These are phyloP conservation scores for Trypoxylus dichotomus DNA, from an alignment of 1,140 invertebrate genomes.

Conservation along the genomic window DNA sequence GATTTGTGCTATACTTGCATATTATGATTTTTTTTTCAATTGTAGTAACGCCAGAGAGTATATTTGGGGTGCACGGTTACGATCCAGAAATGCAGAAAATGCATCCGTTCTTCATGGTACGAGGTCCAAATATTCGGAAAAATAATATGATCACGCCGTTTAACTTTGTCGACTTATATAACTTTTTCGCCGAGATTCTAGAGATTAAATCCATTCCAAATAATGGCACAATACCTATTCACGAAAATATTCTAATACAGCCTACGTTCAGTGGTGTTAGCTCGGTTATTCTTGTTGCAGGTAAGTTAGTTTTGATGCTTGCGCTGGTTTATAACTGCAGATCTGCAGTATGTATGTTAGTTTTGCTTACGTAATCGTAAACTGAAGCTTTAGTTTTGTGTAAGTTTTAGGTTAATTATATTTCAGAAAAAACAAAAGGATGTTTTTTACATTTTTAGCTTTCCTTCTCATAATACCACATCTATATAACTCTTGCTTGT, in stretches of 20 bases:
- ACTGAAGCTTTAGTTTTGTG: too few species aligned
- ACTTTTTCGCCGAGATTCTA: constrained; percentile 67
- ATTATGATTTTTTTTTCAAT: constrained; percentile 36
- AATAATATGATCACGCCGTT: constrained; percentile 60
- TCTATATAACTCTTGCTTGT: too few species aligned
- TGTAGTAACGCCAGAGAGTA: constrained; percentile 55
- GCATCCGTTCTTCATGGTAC: constrained; percentile 71
- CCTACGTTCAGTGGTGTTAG: not conserved
- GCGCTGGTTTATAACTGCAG: too few species aligned
- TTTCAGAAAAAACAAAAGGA: too few species aligned
- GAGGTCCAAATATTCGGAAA: constrained; percentile 64
- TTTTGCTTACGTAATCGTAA: too few species aligned
- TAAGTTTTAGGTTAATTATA: too few species aligned
- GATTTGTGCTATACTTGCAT: not conserved
- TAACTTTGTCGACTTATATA: constrained; percentile 67
- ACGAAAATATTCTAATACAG: not conserved
- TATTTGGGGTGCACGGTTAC: constrained; percentile 71
- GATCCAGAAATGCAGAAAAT: constrained; percentile 61
- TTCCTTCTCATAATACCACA: too few species aligned
- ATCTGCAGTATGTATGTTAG: too few species aligned
- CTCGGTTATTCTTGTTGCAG: constrained; percentile 31
- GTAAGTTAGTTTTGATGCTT: constrained; percentile 34
- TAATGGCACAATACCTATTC: constrained; percentile 40
- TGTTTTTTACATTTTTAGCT: too few species aligned
- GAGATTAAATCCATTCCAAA: constrained; percentile 52